Percentiles rank a stretch among this genome's conserved stretches.
Conservation (phyloP, 2,888 invertebrate species). For the Itoplectis maculator region DNA sequence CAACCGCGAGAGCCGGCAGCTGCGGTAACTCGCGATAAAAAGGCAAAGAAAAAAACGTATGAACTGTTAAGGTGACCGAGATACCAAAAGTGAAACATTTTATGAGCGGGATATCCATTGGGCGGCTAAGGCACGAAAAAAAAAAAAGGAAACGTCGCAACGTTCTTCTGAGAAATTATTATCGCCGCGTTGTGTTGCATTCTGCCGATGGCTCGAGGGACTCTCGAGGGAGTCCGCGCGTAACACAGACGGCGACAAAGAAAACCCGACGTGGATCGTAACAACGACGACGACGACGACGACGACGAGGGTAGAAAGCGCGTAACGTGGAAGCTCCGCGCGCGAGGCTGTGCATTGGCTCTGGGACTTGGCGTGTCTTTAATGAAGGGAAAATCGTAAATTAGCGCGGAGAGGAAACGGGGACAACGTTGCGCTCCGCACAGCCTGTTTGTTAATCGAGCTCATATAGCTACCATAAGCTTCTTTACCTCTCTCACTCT, state of each 20-base stretch:
- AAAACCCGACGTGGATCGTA: slow-evolving; percentile 33
- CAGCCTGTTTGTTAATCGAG: slow-evolving; percentile 43
- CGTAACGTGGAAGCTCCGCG: slow-evolving; percentile 24
- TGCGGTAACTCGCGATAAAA: neutral
- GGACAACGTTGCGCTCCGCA: slow-evolving; percentile 31
- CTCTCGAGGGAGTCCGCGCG: slow-evolving; percentile 10
- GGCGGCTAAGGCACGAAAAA: too few species aligned
- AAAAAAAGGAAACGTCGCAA: neutral
- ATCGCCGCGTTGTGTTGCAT: neutral
- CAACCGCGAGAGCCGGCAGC: neutral
- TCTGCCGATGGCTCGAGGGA: slow-evolving; percentile 20
- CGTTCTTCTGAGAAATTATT: neutral
- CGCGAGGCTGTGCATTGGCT: slow-evolving; percentile 1
- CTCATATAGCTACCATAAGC: slow-evolving; percentile 22
- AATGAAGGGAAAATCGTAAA: slow-evolving; percentile 59
- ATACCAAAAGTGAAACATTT: too few species aligned
- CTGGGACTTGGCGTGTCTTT: slow-evolving; percentile 30
- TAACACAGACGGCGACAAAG: slow-evolving; percentile 12
- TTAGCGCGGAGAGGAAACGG: slow-evolving; percentile 43
- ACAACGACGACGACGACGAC: slow-evolving; percentile 19
- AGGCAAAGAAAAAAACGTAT: neutral
- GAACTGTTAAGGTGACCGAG: too few species aligned
- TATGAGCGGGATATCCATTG: too few species aligned
- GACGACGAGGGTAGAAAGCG: neutral
- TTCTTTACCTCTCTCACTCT: slow-evolving; percentile 17